Percentiles rank a stretch among this genome's conserved stretches.
These are phyloP conservation scores for Pseudomyrmex gracilis DNA, from an alignment of 1,140 invertebrate species.

Conservation along the genomic window DNA sequence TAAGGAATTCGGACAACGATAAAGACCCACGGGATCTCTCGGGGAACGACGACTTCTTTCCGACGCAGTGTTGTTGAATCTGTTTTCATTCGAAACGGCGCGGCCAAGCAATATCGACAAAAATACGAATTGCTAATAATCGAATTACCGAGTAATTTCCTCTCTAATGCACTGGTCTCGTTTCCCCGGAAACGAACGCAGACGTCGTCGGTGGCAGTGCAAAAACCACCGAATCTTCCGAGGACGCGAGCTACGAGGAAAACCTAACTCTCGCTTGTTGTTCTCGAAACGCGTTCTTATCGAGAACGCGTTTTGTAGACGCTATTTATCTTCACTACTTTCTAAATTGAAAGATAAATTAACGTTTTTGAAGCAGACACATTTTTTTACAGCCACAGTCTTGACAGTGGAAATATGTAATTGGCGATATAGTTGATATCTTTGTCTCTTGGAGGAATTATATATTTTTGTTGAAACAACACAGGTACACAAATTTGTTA, in stretches of 20 bases:
- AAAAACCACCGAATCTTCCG: slow-evolving; percentile 62
- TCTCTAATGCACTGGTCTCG: slow-evolving; percentile 71
- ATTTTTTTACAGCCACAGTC: neutral
- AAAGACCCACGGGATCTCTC: neutral
- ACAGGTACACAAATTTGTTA: too few relatives aligned
- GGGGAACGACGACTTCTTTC: neutral
- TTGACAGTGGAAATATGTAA: neutral
- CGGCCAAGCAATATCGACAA: slow-evolving; percentile 11
- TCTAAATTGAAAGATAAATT: slow-evolving; percentile 53
- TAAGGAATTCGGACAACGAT: slow-evolving; percentile 33
- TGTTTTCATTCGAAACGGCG: slow-evolving; percentile 1
- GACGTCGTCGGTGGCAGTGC: slow-evolving; percentile 44
- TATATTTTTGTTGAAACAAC: neutral
- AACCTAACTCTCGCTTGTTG: slow-evolving; percentile 23
- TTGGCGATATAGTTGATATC: neutral
- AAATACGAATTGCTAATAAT: slow-evolving; percentile 70
- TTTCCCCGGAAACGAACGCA: slow-evolving; percentile 64
- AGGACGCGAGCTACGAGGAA: neutral
- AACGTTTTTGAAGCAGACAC: slow-evolving; percentile 5
- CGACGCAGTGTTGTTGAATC: slow-evolving; percentile 11
- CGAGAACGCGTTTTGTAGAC: neutral
- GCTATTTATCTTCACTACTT: slow-evolving; percentile 36
- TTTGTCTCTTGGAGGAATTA: neutral
- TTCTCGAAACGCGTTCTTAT: slow-evolving; percentile 7
- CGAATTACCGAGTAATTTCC: slow-evolving; percentile 78